Base-by-base conservation (phyloP, 2,113 vertebrate species). In the Halcyon senegalensis region DNA sequence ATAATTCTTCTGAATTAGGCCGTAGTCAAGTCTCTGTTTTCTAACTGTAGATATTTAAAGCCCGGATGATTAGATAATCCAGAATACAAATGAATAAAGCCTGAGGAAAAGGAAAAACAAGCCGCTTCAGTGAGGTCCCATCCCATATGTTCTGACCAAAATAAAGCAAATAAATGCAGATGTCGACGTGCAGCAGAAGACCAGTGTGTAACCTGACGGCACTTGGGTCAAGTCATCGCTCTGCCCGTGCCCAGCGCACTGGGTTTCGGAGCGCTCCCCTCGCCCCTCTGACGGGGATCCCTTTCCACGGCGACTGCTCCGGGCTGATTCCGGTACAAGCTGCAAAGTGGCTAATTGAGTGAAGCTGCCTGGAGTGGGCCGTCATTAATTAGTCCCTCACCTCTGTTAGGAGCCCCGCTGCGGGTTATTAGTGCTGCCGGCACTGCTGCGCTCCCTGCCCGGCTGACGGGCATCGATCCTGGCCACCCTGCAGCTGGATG, bases 21-120 rank as follows among this genome's bases (percentile, higher is more conserved):
- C 10, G 8, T 15, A 88, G 72, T 56, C 51, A 88, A 72, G 82
- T 28, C 50, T 56, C 53, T 76, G 60, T 59, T 74, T 86, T 79
- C 80, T 88, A 78, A 87, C 59, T 44, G 41, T 16, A 63, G 60
- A 31, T 91, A 89, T 89, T 94, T 86, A 70, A 97, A 96, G 78
- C 53, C 55, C 9, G 16, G 60, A 81, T 74, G 75, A 72, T 81
- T 89, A 84, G 67, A 63, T 77, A 92, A 93, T 46, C 67, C 66
- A 13, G 48, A 87, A 90, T 63, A 85, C n/a, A 77, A 92, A 88
- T 56, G 69, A 89, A 76, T 13, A 63, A 82, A 90, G 48, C 80
- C 78, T 17, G 5, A 80, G 60, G 63, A 90, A 80, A 72, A 74
- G 67, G 89, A 46, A 90, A 88, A 94, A 18, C 31, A 73, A 90